Base-by-base conservation (phyloP, 1,140 invertebrate species). In the Macrocentrus cingulum region DNA sequence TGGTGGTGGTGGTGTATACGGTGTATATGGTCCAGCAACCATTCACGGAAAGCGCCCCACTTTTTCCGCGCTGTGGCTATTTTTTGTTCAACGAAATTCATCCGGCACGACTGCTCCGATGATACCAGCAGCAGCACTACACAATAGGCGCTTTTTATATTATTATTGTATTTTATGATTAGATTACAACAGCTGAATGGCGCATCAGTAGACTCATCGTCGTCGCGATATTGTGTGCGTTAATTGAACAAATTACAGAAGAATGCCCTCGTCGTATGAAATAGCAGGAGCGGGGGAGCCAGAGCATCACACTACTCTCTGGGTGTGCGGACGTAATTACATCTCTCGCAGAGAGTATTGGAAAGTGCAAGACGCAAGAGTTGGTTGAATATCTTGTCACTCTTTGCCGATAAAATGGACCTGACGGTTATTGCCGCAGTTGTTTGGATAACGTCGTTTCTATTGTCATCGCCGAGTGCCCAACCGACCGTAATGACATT, bases 401-500 rank as follows among this genome's bases (percentile, higher is more conserved):
- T 44, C 37, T 18, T 32, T n/a, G n/a, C n/a, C 20, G 45, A 29
- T 19, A 45, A 15, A 36, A 29, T 56, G 45, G 19, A 6, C 6
- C 9, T 48, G 19, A 23, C 29, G 16, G 19, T 16, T 32, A 42
- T 45, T 20, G 13, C 13, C 20, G 18, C 45, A 62, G 60, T 56
- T 15, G 18, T 59, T 44, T 49, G 46, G 32, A 39, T 59, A 13
- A 41, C 50, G 23, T 52, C 49, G n/a, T n/a, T n/a, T n/a, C n/a
- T n/a, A n/a, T 1, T 23, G 29, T 23, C 48, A 46, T 18, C 36
- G 41, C 50, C 82, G 62, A 86, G 85, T 75, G 77, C 83, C 11
- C 85, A 88, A 0, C 88, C 87, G 1, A 88, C 84, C n/a, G 84
- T 90, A 7, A 89, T 88, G 70, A 85, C 84, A 4, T 84, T 82